Evolutionary conservation across 2,113 vertebrate genomes (phyloP), one percentile per base, ranked within the genome.

Genomic region (Otolemur garnettii): DNA sequence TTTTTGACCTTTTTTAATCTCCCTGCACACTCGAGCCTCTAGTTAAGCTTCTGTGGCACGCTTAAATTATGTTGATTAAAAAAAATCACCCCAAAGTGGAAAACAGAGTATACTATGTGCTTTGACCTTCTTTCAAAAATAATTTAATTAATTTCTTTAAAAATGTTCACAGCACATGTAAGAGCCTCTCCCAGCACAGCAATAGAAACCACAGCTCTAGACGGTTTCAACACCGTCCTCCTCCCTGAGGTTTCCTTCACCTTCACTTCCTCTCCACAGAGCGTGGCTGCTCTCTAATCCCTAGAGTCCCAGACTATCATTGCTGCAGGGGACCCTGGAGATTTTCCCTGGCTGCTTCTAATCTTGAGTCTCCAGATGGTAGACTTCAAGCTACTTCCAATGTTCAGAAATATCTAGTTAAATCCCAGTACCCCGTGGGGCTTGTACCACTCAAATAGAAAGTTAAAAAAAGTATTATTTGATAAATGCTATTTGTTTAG

Each of bases 231-330:
- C 30, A 30, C 55, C 18, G 35, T 9, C 33, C 1, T 72, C 24
- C 14, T 26, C 62, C 14, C 35, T 60, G 80, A 92, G 11, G 7
- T 35, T 19, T 11, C 5, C 0, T 12, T 78, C 60, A 85, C 7
- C 38, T 80, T 72, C 81, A 12, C 33, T 93, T 92, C 74, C 69
- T 93, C 26, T 94, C 17, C 35, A 69, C 24, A 80, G 78, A 77
- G 4, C 4, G 0, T 7, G 8, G 77, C 22, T 91, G 62, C 8
- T 64, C 7, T 79, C 3, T 87, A 2, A 53, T 72, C 19, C 7
- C 24, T 59, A 53, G 33, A 3, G 21, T 80, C 57, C 74, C 21
- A 85, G 59, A 24, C 22, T 53, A 2, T n/a, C 66, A 50, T 72
- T 90, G 53, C 42, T 87, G 19, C 9, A 84, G 42, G 30, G 13